Conservation (phyloP, 2,888 invertebrate species). For the Andricus quercusramuli region DNA sequence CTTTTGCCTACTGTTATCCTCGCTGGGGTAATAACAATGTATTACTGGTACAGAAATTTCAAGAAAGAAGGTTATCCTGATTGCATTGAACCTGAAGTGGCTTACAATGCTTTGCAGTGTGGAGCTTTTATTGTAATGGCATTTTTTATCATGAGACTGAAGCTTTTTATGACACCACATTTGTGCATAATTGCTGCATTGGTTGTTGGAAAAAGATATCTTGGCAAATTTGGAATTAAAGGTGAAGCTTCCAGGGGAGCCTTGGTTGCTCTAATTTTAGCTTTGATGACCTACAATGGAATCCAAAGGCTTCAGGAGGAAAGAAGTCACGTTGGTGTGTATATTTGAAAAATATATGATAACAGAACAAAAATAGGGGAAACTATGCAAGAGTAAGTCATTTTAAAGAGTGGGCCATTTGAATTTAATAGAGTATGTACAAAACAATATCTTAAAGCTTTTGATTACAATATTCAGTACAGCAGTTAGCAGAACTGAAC, state of each 20-base stretch:
- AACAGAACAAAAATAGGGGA: too few species aligned
- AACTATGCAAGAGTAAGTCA: neutral
- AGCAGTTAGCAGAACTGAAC: too few species aligned
- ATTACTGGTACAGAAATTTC: conserved; percentile 76
- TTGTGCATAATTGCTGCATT: conserved; percentile 87
- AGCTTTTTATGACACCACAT: conserved; percentile 89
- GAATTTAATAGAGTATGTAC: too few species aligned
- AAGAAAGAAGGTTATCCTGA: conserved; percentile 70
- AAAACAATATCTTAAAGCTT: too few species aligned
- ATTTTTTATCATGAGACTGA: conserved; percentile 87
- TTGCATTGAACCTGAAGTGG: conserved; percentile 81
- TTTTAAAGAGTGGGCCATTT: too few species aligned
- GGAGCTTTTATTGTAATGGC: conserved; percentile 87
- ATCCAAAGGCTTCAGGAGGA: conserved; percentile 80
- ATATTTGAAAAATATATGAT: conserved; percentile 16
- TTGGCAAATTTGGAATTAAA: conserved; percentile 76
- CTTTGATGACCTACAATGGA: conserved; percentile 81
- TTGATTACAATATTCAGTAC: too few species aligned
- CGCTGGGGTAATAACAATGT: conserved; percentile 76
- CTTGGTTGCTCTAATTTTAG: conserved; percentile 79
- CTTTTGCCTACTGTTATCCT: conserved; percentile 82
- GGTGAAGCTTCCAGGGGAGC: conserved; percentile 76
- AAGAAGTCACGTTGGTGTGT: conserved; percentile 77
- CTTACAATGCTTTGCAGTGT: conserved; percentile 87
- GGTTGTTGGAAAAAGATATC: conserved; percentile 82